Evolutionary conservation across 2,113 vertebrate species (phyloP).

Genomic region (Ictalurus furcatus): DNA sequence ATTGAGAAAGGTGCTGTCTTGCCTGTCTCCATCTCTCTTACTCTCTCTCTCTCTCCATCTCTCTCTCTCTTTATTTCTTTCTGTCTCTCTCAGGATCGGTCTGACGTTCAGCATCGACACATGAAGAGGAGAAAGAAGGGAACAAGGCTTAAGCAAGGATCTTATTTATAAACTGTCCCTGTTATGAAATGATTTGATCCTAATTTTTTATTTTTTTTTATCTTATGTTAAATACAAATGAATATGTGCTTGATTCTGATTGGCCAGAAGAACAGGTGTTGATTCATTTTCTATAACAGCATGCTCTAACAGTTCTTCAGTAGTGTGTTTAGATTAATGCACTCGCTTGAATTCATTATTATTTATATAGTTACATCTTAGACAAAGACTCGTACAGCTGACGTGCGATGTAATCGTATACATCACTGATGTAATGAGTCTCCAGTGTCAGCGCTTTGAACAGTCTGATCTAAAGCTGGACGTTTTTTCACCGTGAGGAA

Average conservation of each 20-base stretch:
- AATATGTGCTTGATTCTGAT: neutral
- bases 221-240: neutral
- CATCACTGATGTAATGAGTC: neutral
- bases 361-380: neutral
- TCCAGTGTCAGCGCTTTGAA: neutral
- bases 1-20: slow-evolving; percentile 18
- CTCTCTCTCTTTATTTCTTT: neutral
- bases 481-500: neutral
- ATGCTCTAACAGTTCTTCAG: neutral
- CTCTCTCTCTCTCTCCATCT: neutral
- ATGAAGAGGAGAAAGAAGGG: slow-evolving; percentile 13
- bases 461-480: neutral
- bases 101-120: slow-evolving; percentile 58
- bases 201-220: neutral
- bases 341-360: neutral
- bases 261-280: neutral
- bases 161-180: neutral
- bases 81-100: slow-evolving; percentile 38
- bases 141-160: neutral
- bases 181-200: neutral
- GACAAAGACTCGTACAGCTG: neutral
- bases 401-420: neutral
- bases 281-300: neutral
- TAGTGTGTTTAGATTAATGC: neutral
- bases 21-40: slow-evolving; percentile 16